Evolutionary conservation across 1,140 invertebrate species (phyloP).

Genomic region (Halesus radiatus): DNA sequence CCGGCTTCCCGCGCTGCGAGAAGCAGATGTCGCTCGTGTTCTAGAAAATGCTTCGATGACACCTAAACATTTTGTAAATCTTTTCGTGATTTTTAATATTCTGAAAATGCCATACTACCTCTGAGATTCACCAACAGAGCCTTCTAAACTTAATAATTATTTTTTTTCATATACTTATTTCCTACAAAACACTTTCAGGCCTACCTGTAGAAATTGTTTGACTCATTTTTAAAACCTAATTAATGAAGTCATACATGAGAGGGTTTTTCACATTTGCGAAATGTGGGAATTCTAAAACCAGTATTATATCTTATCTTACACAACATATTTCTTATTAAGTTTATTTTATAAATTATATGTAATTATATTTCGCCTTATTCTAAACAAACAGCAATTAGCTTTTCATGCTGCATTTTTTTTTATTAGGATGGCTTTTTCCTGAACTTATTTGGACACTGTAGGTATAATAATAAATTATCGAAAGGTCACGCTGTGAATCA

Average conservation of each 20-base stretch:
- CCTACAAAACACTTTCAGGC: slow-evolving; percentile 12
- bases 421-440: too few species aligned
- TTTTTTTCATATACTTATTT: not conserved
- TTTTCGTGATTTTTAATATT: not conserved
- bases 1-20: slow-evolving; percentile 52
- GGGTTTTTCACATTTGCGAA: slow-evolving; percentile 11
- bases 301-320: too few species aligned
- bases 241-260: slow-evolving; percentile 23
- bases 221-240: slow-evolving; percentile 3
- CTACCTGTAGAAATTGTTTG: slow-evolving; percentile 35
- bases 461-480: too few species aligned
- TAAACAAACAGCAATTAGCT: too few species aligned
- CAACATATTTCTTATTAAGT: too few species aligned
- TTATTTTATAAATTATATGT: not conserved
- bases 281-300: not conserved
- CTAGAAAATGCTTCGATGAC: slow-evolving; percentile 57
- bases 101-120: too few species aligned
- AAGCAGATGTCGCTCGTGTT: slow-evolving; percentile 55
- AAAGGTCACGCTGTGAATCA: too few species aligned
- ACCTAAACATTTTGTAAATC: slow-evolving; percentile 41
- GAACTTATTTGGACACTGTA: too few species aligned
- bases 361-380: not conserved
- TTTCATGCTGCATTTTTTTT: too few species aligned
- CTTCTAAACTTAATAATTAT: not conserved
- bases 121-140: not conserved